Evolutionary conservation across 2,113 vertebrate genomes (phyloP).

Genomic region (Syngnathus floridae): DNA sequence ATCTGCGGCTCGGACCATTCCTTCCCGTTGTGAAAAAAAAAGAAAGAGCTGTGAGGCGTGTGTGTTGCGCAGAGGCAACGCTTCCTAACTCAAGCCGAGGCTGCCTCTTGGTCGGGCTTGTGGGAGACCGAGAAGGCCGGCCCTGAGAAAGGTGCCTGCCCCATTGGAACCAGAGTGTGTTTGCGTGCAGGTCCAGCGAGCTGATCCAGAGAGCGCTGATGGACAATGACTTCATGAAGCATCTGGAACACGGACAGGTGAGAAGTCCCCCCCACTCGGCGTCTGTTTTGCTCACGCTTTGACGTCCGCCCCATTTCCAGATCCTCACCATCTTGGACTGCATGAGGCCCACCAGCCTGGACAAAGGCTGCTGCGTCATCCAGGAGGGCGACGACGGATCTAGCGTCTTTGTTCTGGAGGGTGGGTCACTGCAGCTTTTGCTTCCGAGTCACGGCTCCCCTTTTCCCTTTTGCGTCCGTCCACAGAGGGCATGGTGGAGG

Average conservation of each 20-base stretch:
- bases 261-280: neutral
- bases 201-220: conserved; percentile 68
- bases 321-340: conserved; percentile 72
- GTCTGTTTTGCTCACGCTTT: neutral
- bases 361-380: conserved; percentile 65
- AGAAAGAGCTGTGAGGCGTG: no score
- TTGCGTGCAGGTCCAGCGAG: conserved; percentile 56
- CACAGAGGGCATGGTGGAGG: conserved; percentile 68
- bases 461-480: conserved; percentile 1
- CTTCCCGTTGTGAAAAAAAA: no score
- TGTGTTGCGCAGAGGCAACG: no score
- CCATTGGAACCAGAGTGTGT: neutral
- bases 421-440: conserved; percentile 30
- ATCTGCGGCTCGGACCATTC: no score
- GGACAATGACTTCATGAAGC: conserved; percentile 75
- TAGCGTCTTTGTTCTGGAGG: conserved; percentile 69
- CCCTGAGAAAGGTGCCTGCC: neutral
- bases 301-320: conserved; percentile 18
- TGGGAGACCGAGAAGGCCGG: no score
- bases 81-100: no score
- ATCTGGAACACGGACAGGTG: conserved; percentile 67
- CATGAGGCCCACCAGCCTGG: conserved; percentile 64
- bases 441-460: neutral
- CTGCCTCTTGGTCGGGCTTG: no score
- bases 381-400: conserved; percentile 71